Evolutionary conservation across 1,140 invertebrate genomes (phyloP).

Genomic region (Drosophila nigromelanica): DNA sequence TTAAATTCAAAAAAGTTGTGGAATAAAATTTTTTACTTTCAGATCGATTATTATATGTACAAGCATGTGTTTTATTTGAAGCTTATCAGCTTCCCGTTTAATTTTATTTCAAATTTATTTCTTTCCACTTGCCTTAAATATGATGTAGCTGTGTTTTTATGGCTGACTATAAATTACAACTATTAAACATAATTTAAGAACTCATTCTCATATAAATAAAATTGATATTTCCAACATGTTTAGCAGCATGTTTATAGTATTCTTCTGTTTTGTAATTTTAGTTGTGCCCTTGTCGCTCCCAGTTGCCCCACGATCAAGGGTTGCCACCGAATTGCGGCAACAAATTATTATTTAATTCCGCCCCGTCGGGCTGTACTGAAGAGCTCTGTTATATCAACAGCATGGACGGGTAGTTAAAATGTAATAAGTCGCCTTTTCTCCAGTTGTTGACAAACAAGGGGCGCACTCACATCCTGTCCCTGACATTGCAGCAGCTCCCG

Average conservation of each 20-base stretch:
- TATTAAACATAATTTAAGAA: slow-evolving; percentile 3
- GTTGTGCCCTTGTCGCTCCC: neutral
- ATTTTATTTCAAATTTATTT: neutral
- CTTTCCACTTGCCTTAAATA: neutral
- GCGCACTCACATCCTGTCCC: slow-evolving; percentile 68
- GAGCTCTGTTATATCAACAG: slow-evolving; percentile 33
- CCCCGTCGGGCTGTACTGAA: slow-evolving; percentile 14
- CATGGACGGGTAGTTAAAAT: slow-evolving; percentile 69
- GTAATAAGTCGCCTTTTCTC: slow-evolving; percentile 50
- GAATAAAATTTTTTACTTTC: no score
- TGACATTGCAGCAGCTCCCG: slow-evolving; percentile 15
- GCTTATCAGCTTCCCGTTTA: no score
- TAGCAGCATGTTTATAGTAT: neutral
- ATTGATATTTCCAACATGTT: slow-evolving; percentile 9
- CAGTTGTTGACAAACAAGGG: slow-evolving; percentile 74
- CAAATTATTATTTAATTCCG: slow-evolving; percentile 52
- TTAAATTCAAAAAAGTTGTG: no score
- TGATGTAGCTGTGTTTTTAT: neutral
- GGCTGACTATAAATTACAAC: neutral
- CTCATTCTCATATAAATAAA: slow-evolving; percentile 7
- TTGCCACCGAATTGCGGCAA: slow-evolving; percentile 10
- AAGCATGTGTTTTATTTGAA: no score
- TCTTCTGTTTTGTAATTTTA: neutral
- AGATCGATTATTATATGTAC: no score
- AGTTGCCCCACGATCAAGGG: neutral